Percentiles rank a stretch among this genome's conserved stretches.
phyloP scores from a whole-genome alignment of 1,140 invertebrate species.

The Bombus breviceps region DNA sequence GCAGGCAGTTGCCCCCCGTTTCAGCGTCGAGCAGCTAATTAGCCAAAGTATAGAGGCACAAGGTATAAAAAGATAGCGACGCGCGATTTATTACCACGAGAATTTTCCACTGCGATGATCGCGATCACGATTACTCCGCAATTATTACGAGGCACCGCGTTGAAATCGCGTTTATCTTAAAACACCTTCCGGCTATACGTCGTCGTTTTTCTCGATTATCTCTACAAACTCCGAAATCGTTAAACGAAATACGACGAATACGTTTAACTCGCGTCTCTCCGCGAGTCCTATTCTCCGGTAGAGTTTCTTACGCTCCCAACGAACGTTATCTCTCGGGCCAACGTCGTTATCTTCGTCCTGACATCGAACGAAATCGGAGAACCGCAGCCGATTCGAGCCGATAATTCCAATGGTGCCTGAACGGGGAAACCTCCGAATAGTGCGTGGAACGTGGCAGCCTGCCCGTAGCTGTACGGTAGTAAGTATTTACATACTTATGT shows the following conservation, averaged over 20 bases:
- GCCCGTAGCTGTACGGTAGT: neutral
- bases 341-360: neutral
- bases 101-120: constrained; percentile 23
- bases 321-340: neutral
- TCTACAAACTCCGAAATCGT: neutral
- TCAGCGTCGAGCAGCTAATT: constrained; percentile 34
- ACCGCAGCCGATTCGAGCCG: neutral
- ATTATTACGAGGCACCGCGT: neutral
- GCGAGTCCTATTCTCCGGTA: neutral
- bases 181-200: neutral
- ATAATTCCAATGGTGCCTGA: neutral
- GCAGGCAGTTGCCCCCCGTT: constrained; percentile 18
- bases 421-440: neutral
- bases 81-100: constrained; percentile 15
- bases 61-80: constrained; percentile 20
- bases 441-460: neutral
- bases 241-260: neutral
- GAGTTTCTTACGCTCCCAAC: neutral
- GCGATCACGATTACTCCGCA: constrained; percentile 23
- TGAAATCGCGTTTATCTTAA: neutral
- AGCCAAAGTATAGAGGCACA: neutral
- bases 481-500: neutral
- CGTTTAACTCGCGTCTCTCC: neutral
- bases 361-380: neutral
- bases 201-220: neutral